phyloP scores from a whole-genome alignment of 92 coral and sea anemone genomes.

The Umimayanthus kanabou region DNA sequence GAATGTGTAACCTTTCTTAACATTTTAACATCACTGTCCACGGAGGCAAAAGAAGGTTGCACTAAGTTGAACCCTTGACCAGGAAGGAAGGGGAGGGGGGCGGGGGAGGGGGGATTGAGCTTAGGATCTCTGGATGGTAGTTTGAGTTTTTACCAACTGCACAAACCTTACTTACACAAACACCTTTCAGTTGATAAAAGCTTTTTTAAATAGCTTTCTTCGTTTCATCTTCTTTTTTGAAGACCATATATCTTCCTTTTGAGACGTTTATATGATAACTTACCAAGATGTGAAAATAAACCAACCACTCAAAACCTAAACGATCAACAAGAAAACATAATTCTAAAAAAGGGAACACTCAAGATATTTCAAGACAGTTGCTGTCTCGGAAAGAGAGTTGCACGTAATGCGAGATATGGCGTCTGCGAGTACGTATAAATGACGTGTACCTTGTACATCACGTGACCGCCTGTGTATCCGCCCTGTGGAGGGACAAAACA shows the following conservation, averaged over 20 bases:
- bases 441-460: slow-evolving; percentile 29
- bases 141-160: too few species aligned
- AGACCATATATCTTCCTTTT: background rate
- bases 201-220: background rate
- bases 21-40: too few species aligned
- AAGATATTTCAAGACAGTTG: background rate
- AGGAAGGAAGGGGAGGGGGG: too few species aligned
- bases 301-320: background rate
- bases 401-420: background rate
- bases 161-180: too few species aligned
- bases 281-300: background rate
- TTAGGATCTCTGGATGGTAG: too few species aligned
- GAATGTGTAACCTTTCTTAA: too few species aligned
- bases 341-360: background rate
- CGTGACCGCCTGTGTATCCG: slow-evolving; percentile 32
- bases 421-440: background rate
- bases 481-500: slow-evolving; percentile 43
- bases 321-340: background rate
- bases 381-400: background rate
- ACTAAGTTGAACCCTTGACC: too few species aligned
- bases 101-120: too few species aligned
- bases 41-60: too few species aligned
- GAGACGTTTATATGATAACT: background rate
- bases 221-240: background rate
- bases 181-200: too few species aligned